Percentiles rank a stretch among this genome's conserved stretches.
These are phyloP conservation scores for Hyaena hyaena DNA, from an alignment of 2,113 vertebrate species.

Conservation along the genomic window DNA sequence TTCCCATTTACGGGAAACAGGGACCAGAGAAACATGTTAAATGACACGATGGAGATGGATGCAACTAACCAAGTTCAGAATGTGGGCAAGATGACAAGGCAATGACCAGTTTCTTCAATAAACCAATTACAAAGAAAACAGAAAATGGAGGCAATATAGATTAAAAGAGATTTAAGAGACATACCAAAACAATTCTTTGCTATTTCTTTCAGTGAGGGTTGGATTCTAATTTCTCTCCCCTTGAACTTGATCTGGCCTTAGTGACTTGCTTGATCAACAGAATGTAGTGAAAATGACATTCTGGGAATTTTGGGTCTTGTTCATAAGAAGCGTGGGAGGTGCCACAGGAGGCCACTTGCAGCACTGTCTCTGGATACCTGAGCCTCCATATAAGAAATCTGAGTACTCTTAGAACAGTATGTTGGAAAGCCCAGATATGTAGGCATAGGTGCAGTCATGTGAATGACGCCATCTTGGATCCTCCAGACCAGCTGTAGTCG, in stretches of 20 bases:
- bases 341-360: not conserved
- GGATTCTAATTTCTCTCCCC: not conserved
- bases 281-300: not conserved
- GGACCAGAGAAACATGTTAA: not conserved
- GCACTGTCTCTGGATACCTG: not conserved
- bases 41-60: not conserved
- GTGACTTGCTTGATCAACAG: not conserved
- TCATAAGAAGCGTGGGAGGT: not conserved
- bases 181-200: not conserved
- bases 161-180: not conserved
- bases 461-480: not conserved
- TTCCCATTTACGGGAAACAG: not conserved
- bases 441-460: not conserved
- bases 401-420: not conserved
- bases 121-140: not conserved
- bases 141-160: not conserved
- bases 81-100: not conserved
- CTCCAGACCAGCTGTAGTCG: not conserved
- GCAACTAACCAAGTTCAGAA: not conserved
- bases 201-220: not conserved
- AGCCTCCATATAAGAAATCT: not conserved
- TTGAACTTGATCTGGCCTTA: not conserved
- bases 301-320: not conserved
- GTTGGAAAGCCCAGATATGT: not conserved
- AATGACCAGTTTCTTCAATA: constrained; percentile 1